phyloP scores from a whole-genome alignment of 2,113 vertebrate species.

The Poeciliopsis occidentalis region DNA sequence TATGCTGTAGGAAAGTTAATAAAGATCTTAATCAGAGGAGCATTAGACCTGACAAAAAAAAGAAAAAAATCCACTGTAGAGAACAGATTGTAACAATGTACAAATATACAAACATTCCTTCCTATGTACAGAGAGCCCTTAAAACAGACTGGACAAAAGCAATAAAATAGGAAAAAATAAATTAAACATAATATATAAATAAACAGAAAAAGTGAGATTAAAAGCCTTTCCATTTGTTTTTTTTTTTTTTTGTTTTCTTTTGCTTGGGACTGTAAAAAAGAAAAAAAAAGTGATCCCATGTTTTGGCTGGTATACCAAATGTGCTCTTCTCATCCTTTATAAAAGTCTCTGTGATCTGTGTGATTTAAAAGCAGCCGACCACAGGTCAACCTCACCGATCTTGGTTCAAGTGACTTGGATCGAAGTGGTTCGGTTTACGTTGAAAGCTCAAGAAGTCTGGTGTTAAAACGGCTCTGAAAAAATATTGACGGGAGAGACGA shows the following conservation, averaged over 20 bases:
- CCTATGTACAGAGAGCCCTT: conserved; percentile 46
- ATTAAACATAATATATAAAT: conserved; percentile 63
- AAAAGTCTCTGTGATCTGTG: conserved; percentile 49
- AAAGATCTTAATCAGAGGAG: conserved; percentile 28
- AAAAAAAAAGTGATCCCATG: conserved; percentile 35
- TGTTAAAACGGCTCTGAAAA: conserved; percentile 63
- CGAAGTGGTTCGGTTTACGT: conserved; percentile 22
- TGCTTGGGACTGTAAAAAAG: conserved; percentile 23
- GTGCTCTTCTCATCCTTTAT: conserved; percentile 41
- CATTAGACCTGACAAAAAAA: conserved; percentile 6
- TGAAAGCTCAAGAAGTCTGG: conserved; percentile 26
- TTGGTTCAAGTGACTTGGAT: conserved; percentile 42
- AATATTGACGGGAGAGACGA: conserved; percentile 13
- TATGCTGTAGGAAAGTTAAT: conserved; percentile 37
- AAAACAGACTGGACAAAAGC: conserved; percentile 38
- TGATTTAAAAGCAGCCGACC: conserved; percentile 57
- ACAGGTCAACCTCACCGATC: conserved; percentile 21
- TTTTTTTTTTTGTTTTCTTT: not conserved
- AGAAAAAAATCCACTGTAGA: conserved; percentile 3
- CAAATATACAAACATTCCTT: conserved; percentile 3
- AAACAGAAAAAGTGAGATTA: conserved; percentile 59
- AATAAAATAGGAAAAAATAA: conserved; percentile 55
- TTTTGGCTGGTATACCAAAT: conserved; percentile 15
- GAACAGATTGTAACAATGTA: conserved; percentile 28
- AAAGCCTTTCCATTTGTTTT: conserved; percentile 52